phyloP scores from a whole-genome alignment of 2,113 vertebrate genomes.

The Chlamydotis undulata region DNA sequence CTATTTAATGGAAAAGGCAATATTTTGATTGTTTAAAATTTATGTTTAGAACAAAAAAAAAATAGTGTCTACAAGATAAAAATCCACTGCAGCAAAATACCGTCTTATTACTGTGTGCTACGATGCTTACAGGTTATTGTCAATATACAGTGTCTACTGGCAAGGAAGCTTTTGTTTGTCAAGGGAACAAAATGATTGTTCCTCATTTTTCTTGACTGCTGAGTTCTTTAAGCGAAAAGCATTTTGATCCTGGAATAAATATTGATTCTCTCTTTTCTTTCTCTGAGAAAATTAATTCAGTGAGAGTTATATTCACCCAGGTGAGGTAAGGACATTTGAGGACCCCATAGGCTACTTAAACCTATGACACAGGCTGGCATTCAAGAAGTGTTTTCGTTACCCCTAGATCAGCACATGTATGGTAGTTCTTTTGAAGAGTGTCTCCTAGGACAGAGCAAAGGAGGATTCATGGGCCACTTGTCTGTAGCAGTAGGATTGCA shows the following conservation, averaged over 20 bases:
- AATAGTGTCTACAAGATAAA: background rate
- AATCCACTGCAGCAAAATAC: background rate
- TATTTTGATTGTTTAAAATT: background rate
- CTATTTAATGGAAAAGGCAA: background rate
- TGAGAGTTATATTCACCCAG: background rate
- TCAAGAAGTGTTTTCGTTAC: background rate
- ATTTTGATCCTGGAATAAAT: constrained; percentile 49
- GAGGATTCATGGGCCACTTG: background rate
- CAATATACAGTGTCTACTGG: background rate
- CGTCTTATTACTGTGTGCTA: background rate
- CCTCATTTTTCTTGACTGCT: constrained; percentile 18
- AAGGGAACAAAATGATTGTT: constrained; percentile 17
- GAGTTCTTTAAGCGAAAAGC: background rate
- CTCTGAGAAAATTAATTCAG: constrained; percentile 43
- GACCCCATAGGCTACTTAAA: background rate
- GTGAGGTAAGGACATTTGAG: background rate
- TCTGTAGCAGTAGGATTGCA: background rate
- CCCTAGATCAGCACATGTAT: background rate
- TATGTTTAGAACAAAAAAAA: background rate
- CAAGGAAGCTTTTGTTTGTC: constrained; percentile 57
- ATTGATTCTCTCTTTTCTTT: constrained; percentile 36
- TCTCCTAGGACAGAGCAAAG: background rate
- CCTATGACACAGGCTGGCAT: background rate
- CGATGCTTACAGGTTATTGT: background rate
- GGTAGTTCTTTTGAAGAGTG: background rate